Conservation (phyloP, 2,888 invertebrate species). For the Hedya salicella region DNA sequence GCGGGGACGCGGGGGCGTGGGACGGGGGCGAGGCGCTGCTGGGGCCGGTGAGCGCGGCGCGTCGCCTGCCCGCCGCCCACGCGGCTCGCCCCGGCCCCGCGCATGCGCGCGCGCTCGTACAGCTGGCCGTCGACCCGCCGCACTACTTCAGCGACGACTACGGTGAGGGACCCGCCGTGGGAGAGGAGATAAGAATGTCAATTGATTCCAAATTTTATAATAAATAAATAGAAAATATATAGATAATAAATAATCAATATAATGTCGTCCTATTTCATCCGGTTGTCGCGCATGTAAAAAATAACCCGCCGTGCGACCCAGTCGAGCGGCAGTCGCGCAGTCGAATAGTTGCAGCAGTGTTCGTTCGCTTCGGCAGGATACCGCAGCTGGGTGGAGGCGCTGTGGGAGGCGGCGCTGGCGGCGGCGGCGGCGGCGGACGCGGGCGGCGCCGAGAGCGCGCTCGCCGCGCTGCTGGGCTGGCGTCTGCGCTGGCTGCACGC, state of each 20-base stretch:
- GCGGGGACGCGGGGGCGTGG: conserved; percentile 25
- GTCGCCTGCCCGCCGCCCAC: conserved; percentile 54
- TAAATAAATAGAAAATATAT: too few relatives aligned
- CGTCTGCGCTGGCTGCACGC: conserved; percentile 71
- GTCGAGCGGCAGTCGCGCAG: too few relatives aligned
- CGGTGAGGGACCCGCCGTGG: too few relatives aligned
- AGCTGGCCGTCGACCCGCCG: conserved; percentile 64
- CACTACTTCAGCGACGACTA: conserved; percentile 64
- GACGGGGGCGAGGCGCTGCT: conserved; percentile 49
- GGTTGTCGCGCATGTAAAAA: too few relatives aligned
- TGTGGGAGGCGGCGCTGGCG: conserved; percentile 63
- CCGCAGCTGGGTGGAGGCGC: conserved; percentile 57
- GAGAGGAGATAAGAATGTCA: too few relatives aligned
- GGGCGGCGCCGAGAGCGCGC: conserved; percentile 52
- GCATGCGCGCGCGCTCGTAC: conserved; percentile 50
- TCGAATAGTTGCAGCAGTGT: not conserved
- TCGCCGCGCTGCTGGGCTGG: conserved; percentile 65
- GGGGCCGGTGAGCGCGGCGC: conserved; percentile 50
- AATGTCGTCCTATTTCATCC: too few relatives aligned
- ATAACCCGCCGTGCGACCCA: too few relatives aligned
- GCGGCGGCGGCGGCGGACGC: conserved; percentile 38
- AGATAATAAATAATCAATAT: too few relatives aligned
- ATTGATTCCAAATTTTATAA: too few relatives aligned
- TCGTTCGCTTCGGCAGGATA: conserved; percentile 49
- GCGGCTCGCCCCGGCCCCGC: conserved; percentile 47